A percentile compares a stretch with the other conserved stretches of the same genome.
These are phyloP conservation scores for Rissa tridactyla DNA, from an alignment of 2,113 vertebrate species.

Conservation along the genomic window DNA sequence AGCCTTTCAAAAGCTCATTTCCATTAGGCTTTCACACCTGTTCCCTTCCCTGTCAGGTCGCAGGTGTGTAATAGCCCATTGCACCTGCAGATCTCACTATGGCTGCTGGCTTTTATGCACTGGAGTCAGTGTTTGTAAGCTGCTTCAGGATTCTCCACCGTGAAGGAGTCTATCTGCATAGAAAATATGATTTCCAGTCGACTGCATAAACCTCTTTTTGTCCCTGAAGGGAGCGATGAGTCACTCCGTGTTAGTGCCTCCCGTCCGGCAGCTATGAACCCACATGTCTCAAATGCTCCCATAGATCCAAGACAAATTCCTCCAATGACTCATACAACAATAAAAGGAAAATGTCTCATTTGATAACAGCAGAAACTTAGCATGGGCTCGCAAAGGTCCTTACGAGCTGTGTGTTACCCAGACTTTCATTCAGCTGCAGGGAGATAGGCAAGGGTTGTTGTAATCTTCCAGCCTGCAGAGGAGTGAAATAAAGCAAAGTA, in stretches of 20 bases:
- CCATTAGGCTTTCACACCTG: background rate
- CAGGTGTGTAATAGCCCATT: background rate
- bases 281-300: background rate
- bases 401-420: fast-evolving
- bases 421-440: background rate
- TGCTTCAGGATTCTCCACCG: background rate
- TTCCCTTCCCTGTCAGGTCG: background rate
- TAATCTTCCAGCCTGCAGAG: background rate
- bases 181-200: background rate
- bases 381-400: background rate
- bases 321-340: background rate
- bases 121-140: background rate
- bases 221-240: background rate
- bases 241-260: background rate
- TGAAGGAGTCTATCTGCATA: background rate
- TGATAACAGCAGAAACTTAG: background rate
- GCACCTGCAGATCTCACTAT: background rate
- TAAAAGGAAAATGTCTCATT: background rate
- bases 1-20: background rate
- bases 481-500: background rate
- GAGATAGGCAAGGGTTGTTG: background rate
- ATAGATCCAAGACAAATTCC: background rate
- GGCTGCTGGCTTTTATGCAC: background rate
- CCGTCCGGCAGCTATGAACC: background rate
- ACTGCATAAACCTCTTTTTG: background rate